Percentiles rank a stretch among this genome's conserved stretches.
These are phyloP conservation scores for Cartodere bifasciata DNA, from an alignment of 2,888 invertebrate species.

Conservation along the genomic window DNA sequence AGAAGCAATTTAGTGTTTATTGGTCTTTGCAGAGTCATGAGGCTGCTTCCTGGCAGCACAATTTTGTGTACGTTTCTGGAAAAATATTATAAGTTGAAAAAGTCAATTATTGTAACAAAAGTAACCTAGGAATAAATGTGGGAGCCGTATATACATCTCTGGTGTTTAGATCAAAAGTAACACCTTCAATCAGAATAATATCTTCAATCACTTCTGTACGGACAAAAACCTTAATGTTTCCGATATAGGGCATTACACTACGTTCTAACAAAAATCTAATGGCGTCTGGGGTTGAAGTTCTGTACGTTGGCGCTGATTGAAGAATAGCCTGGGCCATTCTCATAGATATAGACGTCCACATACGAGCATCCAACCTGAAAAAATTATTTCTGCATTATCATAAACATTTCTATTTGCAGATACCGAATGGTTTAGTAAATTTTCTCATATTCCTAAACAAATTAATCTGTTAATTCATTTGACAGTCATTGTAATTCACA, in stretches of 20 bases:
- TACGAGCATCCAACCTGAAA: slow-evolving; percentile 37
- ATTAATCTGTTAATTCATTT: too few species aligned
- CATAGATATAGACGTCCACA: slow-evolving; percentile 49
- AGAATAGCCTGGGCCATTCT: slow-evolving; percentile 41
- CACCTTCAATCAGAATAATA: slow-evolving; percentile 42
- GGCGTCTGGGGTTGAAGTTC: slow-evolving; percentile 36
- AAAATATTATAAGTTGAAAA: too few species aligned
- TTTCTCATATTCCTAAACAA: too few species aligned
- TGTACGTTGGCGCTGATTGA: slow-evolving; percentile 38
- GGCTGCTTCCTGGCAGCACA: slow-evolving; percentile 5
- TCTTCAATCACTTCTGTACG: slow-evolving; percentile 44
- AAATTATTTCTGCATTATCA: not conserved
- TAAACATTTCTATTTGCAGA: too few species aligned
- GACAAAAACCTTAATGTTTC: slow-evolving; percentile 38
- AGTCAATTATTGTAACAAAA: slow-evolving; percentile 26
- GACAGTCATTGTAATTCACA: too few species aligned
- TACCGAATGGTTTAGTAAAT: too few species aligned
- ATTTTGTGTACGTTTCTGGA: too few species aligned
- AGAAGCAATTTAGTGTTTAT: slow-evolving; percentile 29
- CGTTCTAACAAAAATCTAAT: slow-evolving; percentile 44
- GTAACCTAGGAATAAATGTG: slow-evolving; percentile 41
- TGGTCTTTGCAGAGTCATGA: slow-evolving; percentile 18
- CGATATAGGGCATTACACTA: slow-evolving; percentile 41
- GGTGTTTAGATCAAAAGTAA: slow-evolving; percentile 40
- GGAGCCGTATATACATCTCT: slow-evolving; percentile 44